phyloP scores from a whole-genome alignment of 2,113 vertebrate species.

The Loxodonta africana region DNA sequence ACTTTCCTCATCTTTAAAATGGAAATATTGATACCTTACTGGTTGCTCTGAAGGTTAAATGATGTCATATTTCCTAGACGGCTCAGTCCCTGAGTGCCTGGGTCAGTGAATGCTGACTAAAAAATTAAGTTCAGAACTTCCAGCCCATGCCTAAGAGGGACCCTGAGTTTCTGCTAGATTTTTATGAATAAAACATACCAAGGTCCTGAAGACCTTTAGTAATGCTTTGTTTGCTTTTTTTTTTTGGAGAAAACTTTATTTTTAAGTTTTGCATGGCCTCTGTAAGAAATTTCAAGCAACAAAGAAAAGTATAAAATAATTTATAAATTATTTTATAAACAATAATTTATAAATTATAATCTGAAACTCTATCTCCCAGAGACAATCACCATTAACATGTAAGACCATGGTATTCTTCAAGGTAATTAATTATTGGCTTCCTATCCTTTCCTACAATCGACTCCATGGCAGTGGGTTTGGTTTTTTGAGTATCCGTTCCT shows the following conservation, averaged over 20 bases:
- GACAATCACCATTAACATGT: not conserved
- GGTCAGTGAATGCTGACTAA: not conserved
- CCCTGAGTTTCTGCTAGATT: not conserved
- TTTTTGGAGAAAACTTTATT: not conserved
- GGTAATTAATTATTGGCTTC: not conserved
- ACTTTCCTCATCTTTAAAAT: constrained; percentile 33
- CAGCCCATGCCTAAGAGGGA: not conserved
- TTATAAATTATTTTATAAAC: too few species aligned
- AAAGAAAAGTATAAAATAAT: constrained; percentile 8
- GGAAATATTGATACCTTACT: not conserved
- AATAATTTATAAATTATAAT: not conserved
- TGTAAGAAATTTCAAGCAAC: not conserved
- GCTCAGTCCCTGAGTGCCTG: not conserved
- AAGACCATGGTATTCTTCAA: not conserved
- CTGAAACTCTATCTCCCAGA: not conserved
- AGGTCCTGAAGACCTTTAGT: not conserved
- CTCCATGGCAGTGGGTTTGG: not conserved
- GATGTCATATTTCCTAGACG: constrained; percentile 1
- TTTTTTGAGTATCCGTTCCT: not conserved
- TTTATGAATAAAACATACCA: not conserved
- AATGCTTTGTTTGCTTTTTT: not conserved
- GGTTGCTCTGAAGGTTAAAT: not conserved
- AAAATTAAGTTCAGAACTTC: not conserved
- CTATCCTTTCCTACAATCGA: not conserved
- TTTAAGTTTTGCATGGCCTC: not conserved